Percentiles rank a stretch among this genome's conserved stretches.
Conservation (phyloP, 2,113 vertebrate genomes). For the Girardinichthys multiradiatus region DNA sequence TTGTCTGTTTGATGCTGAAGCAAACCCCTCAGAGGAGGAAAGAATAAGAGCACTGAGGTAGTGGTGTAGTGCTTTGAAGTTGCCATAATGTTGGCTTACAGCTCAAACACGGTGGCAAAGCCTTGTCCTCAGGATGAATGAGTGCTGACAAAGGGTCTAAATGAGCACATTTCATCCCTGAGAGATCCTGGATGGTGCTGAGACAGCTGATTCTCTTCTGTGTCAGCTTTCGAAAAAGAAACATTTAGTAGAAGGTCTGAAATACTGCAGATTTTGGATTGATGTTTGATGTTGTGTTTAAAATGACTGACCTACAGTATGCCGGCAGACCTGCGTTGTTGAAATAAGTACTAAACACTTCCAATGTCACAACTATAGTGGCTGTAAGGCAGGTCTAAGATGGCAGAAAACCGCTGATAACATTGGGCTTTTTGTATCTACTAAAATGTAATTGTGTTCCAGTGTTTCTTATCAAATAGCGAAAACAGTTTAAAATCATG, state of each 20-base stretch:
- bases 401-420: background rate
- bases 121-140: slow-evolving; percentile 77
- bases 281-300: slow-evolving; percentile 49
- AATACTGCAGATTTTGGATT: slow-evolving; percentile 41
- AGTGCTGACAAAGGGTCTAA: slow-evolving; percentile 69
- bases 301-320: slow-evolving; percentile 21
- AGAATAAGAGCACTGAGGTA: slow-evolving; percentile 60
- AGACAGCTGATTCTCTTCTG: slow-evolving; percentile 28
- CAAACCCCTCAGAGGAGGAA: slow-evolving; percentile 51
- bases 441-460: too few species aligned
- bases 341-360: slow-evolving; percentile 18
- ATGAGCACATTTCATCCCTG: slow-evolving; percentile 47
- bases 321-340: slow-evolving; percentile 34
- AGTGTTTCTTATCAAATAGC: too few species aligned
- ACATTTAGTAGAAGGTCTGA: slow-evolving; percentile 56
- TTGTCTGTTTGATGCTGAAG: slow-evolving; percentile 31
- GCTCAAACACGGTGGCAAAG: slow-evolving; percentile 74
- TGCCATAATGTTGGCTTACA: slow-evolving; percentile 70
- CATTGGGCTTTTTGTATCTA: background rate
- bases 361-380: slow-evolving; percentile 1
- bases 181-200: slow-evolving; percentile 38
- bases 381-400: background rate
- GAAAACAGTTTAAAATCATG: too few species aligned
- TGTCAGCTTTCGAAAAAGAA: slow-evolving; percentile 32
- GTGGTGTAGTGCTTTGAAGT: slow-evolving; percentile 74